Percentiles rank a stretch among this genome's conserved stretches.
Conservation (phyloP, 2,113 vertebrate genomes). For the Daphoenositta chrysoptera region DNA sequence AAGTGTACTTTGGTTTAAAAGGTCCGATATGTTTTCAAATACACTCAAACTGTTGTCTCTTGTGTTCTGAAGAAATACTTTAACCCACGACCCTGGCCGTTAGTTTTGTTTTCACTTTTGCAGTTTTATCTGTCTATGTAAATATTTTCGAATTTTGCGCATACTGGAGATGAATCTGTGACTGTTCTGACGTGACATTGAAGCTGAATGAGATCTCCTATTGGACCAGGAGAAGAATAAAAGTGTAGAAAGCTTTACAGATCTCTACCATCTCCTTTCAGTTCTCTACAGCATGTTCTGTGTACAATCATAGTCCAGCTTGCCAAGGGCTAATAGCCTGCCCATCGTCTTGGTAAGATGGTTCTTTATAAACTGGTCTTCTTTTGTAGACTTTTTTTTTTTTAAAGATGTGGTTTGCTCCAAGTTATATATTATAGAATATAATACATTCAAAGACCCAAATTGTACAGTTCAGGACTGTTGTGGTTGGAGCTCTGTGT, state of each 20-base stretch:
- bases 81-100: neutral
- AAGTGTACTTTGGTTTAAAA: neutral
- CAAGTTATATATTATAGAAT: neutral
- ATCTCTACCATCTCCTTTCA: neutral
- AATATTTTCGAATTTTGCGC: conserved; percentile 5
- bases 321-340: neutral
- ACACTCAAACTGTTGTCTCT: neutral
- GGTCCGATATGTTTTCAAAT: neutral
- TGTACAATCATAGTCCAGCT: neutral
- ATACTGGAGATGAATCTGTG: neutral
- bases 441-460: neutral
- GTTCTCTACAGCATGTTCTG: neutral
- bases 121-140: neutral
- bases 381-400: neutral
- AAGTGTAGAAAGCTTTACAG: neutral
- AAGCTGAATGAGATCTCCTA: neutral
- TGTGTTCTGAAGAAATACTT: neutral
- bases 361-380: neutral
- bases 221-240: conserved; percentile 4
- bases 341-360: neutral
- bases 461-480: neutral
- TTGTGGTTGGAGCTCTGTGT: neutral
- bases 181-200: neutral
- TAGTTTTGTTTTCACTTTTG: neutral
- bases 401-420: neutral